Evolutionary conservation across 2,113 vertebrate species (phyloP), one percentile per base, ranked within the genome.

Genomic region (Pseudorhombus dupliciocellatus): DNA sequence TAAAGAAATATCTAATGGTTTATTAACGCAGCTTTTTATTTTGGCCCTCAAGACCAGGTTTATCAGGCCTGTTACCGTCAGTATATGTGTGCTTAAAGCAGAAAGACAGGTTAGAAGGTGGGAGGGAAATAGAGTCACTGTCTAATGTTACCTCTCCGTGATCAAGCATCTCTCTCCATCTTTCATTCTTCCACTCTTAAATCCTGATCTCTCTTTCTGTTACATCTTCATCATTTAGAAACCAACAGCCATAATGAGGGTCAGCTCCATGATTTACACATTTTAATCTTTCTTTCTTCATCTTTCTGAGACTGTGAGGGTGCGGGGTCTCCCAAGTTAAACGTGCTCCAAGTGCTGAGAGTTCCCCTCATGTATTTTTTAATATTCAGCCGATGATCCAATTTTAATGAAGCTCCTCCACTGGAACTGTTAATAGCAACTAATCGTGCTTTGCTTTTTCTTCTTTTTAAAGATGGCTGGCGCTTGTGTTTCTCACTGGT

Each of bases 311-410:
- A 42, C 15, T 7, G 8, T 48, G 46, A 48, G 46, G 60, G 66
- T 4, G 21, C 18, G 5, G 31, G 58, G 48, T 62, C 42, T 52
- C 57, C 46, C 51, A 18, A 66, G 74, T 51, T 69, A 42, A 64
- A 1, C 40, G 5, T 37, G 7, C 54, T 70, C 7, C 14, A n/a
- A 16, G 9, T 34, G 31, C 31, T 34, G 40, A 42, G 14, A 42
- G 40, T 16, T 42, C 14, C 4, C 40, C 40, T 42, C 14, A 16
- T 16, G 40, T 15, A 16, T 42, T 75, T 53, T 70, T 14, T 81
- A 76, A 83, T 80, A 78, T 73, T 83, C 12, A 75, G 4, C 5
- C 28, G 26, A 59, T 67, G 46, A 48, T 80, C n/a, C n/a, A 73
- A 60, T 74, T 79, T 81, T 71, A 85, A 68, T 68, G 65, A 81